Percentiles rank a stretch among this genome's conserved stretches.
Conservation (phyloP, 2,797 vertebrate genomes). For the Cynopterus sphinx region DNA sequence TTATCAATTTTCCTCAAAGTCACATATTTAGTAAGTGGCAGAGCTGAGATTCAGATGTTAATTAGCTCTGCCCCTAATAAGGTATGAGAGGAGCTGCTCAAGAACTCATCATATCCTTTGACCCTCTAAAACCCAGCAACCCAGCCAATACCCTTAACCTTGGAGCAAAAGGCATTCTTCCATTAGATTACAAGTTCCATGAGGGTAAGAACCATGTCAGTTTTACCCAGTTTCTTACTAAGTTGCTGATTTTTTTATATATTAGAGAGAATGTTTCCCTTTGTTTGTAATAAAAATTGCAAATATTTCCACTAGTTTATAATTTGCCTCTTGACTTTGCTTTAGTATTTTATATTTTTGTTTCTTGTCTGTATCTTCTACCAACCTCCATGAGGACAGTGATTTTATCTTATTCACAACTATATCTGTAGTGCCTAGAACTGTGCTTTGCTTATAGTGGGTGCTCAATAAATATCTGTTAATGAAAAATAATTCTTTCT, state of each 20-base stretch:
- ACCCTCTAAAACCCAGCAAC: background rate
- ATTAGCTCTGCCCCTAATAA: background rate
- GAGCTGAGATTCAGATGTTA: background rate
- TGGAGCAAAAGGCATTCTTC: background rate
- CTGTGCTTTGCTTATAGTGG: background rate
- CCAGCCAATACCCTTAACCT: background rate
- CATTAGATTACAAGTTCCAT: background rate
- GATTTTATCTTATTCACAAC: background rate
- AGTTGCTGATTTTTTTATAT: background rate
- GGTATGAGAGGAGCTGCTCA: background rate
- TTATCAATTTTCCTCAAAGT: background rate
- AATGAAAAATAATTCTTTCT: background rate
- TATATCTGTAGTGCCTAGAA: background rate
- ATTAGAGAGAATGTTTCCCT: background rate
- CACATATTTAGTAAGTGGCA: conserved; percentile 13
- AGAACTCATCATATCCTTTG: background rate
- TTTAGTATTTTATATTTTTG: background rate
- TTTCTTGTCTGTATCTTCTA: background rate
- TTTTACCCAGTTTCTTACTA: background rate
- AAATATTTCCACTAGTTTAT: background rate
- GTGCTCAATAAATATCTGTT: background rate
- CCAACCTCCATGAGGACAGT: background rate
- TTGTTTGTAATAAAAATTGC: background rate
- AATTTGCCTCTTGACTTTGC: background rate
- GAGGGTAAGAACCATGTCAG: background rate